Evolutionary conservation across 2,797 vertebrate genomes (phyloP), one percentile per base, ranked within the genome.

Genomic region (Calcarius lapponicus): DNA sequence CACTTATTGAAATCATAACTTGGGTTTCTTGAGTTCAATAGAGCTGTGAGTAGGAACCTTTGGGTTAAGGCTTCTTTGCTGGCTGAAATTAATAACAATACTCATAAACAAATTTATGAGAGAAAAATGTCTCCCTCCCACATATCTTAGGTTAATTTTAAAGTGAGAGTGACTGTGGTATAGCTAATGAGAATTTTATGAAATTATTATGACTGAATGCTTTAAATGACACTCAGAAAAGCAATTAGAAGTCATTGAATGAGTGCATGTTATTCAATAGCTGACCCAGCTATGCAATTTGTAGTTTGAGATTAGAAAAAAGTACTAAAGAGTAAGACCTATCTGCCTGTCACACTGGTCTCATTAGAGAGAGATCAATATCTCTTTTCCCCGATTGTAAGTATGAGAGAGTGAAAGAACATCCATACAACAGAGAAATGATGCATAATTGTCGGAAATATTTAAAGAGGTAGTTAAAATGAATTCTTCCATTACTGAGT

Each of bases 231-330:
- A 60, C 29, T 88, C 81, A 34, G 31, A 65, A 88, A 95, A 90
- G 47, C 40, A 95, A 92, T 92, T 81, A 93, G 50, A 84, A 90
- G n/a, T 28, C 26, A 38, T 48, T 84, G 70, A 92, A 81, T 45
- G 31, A 81, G 67, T 57, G 12, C 11, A 32, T 45, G 22, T 17
- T 57, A 34, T 85, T 93, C 29, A 76, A n/a, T 76, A 79, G 32
- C 34, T 91, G 64, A 51, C 53, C 56, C 64, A 40, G 29, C 11
- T 32, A 12, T 31, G 64, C 29, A 86, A 84, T 90, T 82, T 67
- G 47, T 84, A 82, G 74, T 73, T 29, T 81, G 62, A 81, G 40
- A 72, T 84, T 75, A 84, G 62, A 72, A 90, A 72, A 84, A 25
- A 36, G 5, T 5, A 4, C 36, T 81, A 38, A 88, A 62, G 51